phyloP scores from a whole-genome alignment of 2,113 vertebrate species.

The Cisticola juncidis region DNA sequence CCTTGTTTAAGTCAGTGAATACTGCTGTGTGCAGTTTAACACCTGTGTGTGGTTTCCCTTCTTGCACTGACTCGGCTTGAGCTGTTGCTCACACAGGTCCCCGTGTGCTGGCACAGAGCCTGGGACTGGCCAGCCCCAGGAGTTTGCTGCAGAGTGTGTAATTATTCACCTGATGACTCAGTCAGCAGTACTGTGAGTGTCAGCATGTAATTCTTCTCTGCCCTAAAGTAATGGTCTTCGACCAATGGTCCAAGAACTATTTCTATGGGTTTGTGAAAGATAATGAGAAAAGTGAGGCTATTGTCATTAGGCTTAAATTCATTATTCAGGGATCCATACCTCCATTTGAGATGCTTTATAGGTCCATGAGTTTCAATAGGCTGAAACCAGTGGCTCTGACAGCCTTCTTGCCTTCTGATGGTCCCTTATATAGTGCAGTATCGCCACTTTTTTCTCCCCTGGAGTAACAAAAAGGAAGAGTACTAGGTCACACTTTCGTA shows the following conservation, averaged over 20 bases:
- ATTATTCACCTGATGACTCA: not conserved
- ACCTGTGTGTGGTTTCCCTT: not conserved
- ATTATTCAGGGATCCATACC: not conserved
- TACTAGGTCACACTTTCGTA: not conserved
- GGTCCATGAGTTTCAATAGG: not conserved
- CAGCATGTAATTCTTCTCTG: slow-evolving; percentile 4
- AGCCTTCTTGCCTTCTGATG: not conserved
- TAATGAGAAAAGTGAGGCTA: slow-evolving; percentile 10
- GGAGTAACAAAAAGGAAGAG: not conserved
- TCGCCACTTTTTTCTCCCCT: not conserved
- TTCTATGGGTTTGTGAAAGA: slow-evolving; percentile 6
- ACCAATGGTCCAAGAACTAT: not conserved
- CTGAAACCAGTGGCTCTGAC: not conserved
- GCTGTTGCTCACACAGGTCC: not conserved
- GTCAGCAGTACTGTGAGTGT: slow-evolving; percentile 11
- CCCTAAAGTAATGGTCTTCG: slow-evolving; percentile 18
- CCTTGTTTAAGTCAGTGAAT: not conserved
- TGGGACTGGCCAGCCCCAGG: not conserved
- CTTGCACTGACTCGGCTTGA: not conserved
- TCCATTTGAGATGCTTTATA: slow-evolving; percentile 2
- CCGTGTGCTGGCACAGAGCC: not conserved
- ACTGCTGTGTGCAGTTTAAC: not conserved
- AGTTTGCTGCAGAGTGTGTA: not conserved
- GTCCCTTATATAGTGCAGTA: not conserved
- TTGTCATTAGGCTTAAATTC: slow-evolving; percentile 46